phyloP scores from a whole-genome alignment of 2,888 invertebrate species.

The Campoplex capitator region DNA sequence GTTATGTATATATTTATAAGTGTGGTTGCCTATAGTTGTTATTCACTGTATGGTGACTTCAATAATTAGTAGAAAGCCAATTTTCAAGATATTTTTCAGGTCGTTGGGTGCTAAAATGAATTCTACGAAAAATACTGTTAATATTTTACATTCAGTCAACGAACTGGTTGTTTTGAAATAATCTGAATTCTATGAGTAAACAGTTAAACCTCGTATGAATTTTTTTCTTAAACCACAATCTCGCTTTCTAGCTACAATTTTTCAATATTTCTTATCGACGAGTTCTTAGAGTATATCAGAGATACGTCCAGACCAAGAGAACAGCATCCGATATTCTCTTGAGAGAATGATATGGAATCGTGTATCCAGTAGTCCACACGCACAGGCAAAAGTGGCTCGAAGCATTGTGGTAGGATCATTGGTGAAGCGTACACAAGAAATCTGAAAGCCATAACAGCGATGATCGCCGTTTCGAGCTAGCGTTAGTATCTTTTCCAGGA shows the following conservation, averaged over 20 bases:
- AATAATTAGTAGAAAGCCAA: neutral
- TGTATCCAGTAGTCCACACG: neutral
- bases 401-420: neutral
- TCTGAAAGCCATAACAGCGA: no score
- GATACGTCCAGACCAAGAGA: neutral
- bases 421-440: no score
- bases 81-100: neutral
- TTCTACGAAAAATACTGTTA: no score
- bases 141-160: neutral
- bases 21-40: neutral
- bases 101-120: neutral
- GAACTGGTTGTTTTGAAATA: neutral
- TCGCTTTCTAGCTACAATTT: neutral
- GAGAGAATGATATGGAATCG: neutral
- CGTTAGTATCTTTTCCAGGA: no score
- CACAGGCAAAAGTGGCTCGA: neutral
- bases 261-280: neutral
- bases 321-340: neutral
- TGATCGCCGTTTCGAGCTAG: no score
- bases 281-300: neutral
- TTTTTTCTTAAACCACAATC: neutral
- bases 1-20: conserved; percentile 6
- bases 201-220: neutral
- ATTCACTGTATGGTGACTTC: neutral
- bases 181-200: neutral